Evolutionary conservation across 2,797 vertebrate species (phyloP).

Genomic region (Saguinus oedipus): DNA sequence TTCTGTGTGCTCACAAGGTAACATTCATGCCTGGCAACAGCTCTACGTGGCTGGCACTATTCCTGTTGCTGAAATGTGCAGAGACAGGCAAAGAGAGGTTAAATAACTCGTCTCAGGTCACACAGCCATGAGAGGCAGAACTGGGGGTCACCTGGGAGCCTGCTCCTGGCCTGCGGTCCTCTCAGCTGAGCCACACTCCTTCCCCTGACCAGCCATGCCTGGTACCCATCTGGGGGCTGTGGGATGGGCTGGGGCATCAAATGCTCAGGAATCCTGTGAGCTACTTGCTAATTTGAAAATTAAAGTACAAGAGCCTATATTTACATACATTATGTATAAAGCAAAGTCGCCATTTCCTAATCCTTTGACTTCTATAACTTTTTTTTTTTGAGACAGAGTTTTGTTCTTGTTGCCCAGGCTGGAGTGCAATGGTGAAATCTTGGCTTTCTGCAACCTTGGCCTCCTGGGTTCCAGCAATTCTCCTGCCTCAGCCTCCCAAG

Average conservation of each 20-base stretch:
- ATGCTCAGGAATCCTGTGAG: background rate
- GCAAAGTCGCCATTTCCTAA: rapidly evolving
- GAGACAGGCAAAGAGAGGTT: background rate
- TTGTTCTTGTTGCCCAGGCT: background rate
- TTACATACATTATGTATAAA: too few species aligned
- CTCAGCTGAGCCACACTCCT: rapidly evolving
- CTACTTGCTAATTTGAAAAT: background rate
- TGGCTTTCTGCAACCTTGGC: background rate
- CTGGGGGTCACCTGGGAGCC: background rate
- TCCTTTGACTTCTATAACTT: rapidly evolving
- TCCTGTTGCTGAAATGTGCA: rapidly evolving
- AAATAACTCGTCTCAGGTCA: background rate
- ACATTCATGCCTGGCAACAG: rapidly evolving
- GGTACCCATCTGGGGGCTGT: rapidly evolving
- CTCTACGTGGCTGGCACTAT: background rate
- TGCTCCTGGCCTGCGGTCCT: background rate
- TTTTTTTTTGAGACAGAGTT: background rate
- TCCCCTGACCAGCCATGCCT: rapidly evolving
- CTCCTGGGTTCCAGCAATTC: background rate
- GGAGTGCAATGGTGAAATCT: background rate
- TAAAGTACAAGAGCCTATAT: background rate
- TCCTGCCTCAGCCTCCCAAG: background rate
- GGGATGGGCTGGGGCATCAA: rapidly evolving
- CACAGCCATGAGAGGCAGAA: background rate
- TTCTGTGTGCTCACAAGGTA: rapidly evolving